These are phyloP conservation scores for Ageneiosus marmoratus DNA, from an alignment of 2,113 vertebrate species.

Conservation along the genomic window DNA sequence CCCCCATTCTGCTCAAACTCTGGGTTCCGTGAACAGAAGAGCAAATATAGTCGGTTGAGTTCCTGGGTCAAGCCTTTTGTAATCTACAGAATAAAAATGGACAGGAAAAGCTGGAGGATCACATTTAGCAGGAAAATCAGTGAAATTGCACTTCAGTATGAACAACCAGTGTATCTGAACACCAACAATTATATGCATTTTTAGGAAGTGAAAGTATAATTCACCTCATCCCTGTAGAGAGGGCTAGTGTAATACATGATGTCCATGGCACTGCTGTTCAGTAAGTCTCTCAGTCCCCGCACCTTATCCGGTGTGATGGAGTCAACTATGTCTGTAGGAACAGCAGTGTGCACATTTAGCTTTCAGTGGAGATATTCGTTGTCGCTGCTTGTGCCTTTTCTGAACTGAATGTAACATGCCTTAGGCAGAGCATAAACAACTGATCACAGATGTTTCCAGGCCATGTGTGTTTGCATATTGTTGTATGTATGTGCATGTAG, in stretches of 20 bases:
- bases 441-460: neutral
- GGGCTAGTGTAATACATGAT: slow-evolving; percentile 99
- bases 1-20: slow-evolving; percentile 90
- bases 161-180: neutral
- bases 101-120: neutral
- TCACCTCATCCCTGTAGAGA: slow-evolving; percentile 60
- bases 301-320: slow-evolving; percentile 98
- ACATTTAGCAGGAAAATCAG: neutral
- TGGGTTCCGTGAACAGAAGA: slow-evolving; percentile 96
- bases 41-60: slow-evolving; percentile 89
- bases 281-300: slow-evolving; percentile 90
- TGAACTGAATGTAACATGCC: neutral
- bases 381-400: neutral
- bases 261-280: slow-evolving; percentile 99
- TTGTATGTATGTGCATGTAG: neutral
- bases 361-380: neutral
- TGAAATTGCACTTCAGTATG: neutral
- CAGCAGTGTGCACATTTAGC: neutral
- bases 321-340: slow-evolving; percentile 88
- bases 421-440: neutral
- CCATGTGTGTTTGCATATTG: neutral
- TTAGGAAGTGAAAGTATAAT: neutral
- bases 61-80: slow-evolving; percentile 94
- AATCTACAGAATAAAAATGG: slow-evolving; percentile 74
- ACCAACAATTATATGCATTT: neutral